Evolutionary conservation across 2,797 vertebrate species (phyloP).

Genomic region (Nothura maculosa): DNA sequence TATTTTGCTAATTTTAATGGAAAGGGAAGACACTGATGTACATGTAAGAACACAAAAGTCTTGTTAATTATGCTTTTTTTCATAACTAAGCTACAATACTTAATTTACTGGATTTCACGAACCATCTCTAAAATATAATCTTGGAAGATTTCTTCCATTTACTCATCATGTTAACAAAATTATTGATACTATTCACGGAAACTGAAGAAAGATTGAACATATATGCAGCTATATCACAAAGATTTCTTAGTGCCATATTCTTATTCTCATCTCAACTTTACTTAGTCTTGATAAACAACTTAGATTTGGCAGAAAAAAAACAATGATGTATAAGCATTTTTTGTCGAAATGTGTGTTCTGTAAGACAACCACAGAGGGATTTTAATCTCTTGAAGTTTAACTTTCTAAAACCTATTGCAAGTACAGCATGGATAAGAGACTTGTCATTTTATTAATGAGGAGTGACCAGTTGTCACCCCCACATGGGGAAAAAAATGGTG

Average conservation of each 20-base stretch:
- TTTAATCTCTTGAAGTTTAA: slow-evolving; percentile 69
- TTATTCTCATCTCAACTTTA: background rate
- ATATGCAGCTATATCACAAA: background rate
- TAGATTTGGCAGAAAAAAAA: slow-evolving; percentile 24
- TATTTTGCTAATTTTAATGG: background rate
- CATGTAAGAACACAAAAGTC: fast-evolving
- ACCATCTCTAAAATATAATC: background rate
- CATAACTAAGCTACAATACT: background rate
- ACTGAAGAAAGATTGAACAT: background rate
- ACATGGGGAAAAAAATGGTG: slow-evolving; percentile 77
- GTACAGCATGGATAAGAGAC: slow-evolving; percentile 54
- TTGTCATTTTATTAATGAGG: slow-evolving; percentile 87
- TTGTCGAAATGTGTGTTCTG: background rate
- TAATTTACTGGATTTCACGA: background rate
- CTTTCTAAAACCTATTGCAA: slow-evolving; percentile 60
- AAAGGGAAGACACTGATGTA: background rate
- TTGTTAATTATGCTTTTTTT: background rate
- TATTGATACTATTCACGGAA: background rate
- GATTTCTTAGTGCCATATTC: background rate
- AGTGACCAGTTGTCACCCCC: slow-evolving; percentile 85
- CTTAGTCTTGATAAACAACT: background rate
- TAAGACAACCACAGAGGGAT: slow-evolving; percentile 46
- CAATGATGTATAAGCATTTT: background rate
- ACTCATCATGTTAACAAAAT: background rate
- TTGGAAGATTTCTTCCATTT: background rate